Evolutionary conservation across 2,113 vertebrate species (phyloP).

Genomic region (Neolamprologus kungweensis): DNA sequence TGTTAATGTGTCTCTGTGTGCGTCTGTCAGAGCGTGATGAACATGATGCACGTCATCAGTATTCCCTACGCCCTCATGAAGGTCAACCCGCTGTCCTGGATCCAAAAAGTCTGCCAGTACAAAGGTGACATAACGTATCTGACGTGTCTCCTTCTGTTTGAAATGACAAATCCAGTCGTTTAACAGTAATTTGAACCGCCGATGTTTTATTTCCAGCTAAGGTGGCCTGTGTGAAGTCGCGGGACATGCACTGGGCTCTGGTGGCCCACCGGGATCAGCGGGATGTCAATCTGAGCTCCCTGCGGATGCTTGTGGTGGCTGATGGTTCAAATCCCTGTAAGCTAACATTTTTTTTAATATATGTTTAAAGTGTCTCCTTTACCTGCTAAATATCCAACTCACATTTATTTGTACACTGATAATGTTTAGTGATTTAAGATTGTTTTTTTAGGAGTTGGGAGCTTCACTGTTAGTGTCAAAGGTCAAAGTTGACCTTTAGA

Average conservation of each 20-base stretch:
- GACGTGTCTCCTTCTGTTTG: background rate
- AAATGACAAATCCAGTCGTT: accelerated
- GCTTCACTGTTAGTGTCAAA: background rate
- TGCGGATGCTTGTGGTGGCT: constrained; percentile 63
- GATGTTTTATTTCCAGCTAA: constrained; percentile 15
- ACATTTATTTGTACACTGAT: background rate
- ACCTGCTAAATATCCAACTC: background rate
- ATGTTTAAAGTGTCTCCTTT: background rate
- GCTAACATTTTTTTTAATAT: background rate
- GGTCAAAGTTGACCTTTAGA: background rate
- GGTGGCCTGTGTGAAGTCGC: constrained; percentile 59
- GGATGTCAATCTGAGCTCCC: constrained; percentile 53
- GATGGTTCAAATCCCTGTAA: constrained; percentile 64
- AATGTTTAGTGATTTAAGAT: background rate
- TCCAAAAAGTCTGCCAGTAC: constrained; percentile 70
- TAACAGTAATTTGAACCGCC: background rate
- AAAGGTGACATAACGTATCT: constrained; percentile 52
- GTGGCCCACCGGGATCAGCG: constrained; percentile 65
- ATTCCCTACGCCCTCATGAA: constrained; percentile 75
- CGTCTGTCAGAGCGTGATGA: constrained; percentile 64
- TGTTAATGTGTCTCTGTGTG: background rate
- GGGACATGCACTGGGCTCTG: constrained; percentile 67
- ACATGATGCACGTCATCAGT: constrained; percentile 72
- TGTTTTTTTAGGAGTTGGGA: accelerated
- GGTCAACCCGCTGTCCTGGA: constrained; percentile 74